Percentiles rank a stretch among this genome's conserved stretches.
Evolutionary conservation across 2,113 vertebrate species (phyloP).

Genomic region (Echinops telfairi): DNA sequence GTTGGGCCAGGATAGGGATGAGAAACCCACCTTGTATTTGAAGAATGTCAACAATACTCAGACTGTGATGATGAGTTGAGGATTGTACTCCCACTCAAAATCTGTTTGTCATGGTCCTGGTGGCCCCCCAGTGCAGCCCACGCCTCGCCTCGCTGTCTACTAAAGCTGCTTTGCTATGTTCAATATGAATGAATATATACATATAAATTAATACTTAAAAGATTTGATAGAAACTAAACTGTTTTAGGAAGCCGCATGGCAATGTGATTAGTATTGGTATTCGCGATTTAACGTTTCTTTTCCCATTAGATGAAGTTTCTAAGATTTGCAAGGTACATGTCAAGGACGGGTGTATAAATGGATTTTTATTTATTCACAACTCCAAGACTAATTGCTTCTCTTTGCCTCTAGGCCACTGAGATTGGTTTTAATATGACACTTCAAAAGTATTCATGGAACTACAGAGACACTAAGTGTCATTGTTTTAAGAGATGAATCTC

Average conservation of each 20-base stretch:
- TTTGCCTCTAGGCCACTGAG: slow-evolving; percentile 91
- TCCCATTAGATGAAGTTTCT: slow-evolving; percentile 93
- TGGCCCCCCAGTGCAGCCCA: background rate
- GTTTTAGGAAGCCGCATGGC: slow-evolving; percentile 84
- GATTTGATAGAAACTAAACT: slow-evolving; percentile 83
- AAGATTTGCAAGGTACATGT: slow-evolving; percentile 93
- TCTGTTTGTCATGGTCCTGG: background rate
- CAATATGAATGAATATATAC: slow-evolving; percentile 88
- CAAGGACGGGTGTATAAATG: slow-evolving; percentile 93
- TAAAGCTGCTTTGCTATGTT: slow-evolving; percentile 83
- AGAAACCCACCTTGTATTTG: background rate
- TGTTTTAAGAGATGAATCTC: slow-evolving; percentile 91
- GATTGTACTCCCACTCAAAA: background rate
- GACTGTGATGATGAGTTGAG: too few relatives aligned
- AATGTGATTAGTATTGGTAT: slow-evolving; percentile 86
- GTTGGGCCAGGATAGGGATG: too few relatives aligned
- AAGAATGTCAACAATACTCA: too few relatives aligned
- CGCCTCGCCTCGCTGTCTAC: background rate
- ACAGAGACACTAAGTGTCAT: slow-evolving; percentile 92
- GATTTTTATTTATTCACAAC: slow-evolving; percentile 95
- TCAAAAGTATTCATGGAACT: slow-evolving; percentile 93
- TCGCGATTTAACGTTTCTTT: slow-evolving; percentile 90
- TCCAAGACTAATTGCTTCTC: slow-evolving; percentile 93
- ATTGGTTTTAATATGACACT: slow-evolving; percentile 94
- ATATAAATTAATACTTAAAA: slow-evolving; percentile 90